Evolutionary conservation across 2,113 vertebrate genomes (phyloP).

Genomic region (Callospermophilus lateralis): DNA sequence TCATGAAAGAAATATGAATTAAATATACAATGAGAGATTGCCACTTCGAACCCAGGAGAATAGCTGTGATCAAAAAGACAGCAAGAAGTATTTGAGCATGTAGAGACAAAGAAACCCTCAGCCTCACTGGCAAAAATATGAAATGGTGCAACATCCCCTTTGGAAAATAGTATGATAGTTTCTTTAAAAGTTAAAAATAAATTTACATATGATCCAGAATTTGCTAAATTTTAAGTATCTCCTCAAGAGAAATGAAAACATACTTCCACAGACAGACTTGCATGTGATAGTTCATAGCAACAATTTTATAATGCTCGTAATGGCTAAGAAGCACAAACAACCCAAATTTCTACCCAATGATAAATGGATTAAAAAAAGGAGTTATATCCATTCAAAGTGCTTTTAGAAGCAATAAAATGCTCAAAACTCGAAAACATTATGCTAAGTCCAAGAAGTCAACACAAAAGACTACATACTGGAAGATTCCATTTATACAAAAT

Average conservation of each 20-base stretch:
- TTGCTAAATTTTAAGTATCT: not conserved
- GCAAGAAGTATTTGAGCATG: not conserved
- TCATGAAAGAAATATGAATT: conserved; percentile 30
- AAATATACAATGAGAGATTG: conserved; percentile 8
- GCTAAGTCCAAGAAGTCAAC: not conserved
- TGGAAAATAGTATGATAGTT: conserved; percentile 12
- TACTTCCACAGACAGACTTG: not conserved
- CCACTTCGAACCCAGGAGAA: not conserved
- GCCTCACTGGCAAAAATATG: not conserved
- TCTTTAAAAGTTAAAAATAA: conserved; percentile 44
- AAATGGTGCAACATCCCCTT: not conserved
- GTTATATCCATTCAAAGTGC: not conserved
- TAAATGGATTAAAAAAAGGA: not conserved
- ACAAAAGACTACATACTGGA: not conserved
- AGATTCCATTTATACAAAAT: not conserved
- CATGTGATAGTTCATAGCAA: not conserved
- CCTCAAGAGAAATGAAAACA: conserved; percentile 19
- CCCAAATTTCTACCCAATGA: not conserved
- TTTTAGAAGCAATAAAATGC: not conserved
- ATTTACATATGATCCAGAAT: not conserved
- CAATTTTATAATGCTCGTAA: not conserved
- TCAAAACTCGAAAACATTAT: not conserved
- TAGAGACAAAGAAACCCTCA: not conserved
- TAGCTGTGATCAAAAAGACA: not conserved
- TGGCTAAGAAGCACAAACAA: not conserved